Evolutionary conservation across 2,797 vertebrate species (phyloP), one percentile per base, ranked within the genome.

Genomic region (Crocidura indochinensis): DNA sequence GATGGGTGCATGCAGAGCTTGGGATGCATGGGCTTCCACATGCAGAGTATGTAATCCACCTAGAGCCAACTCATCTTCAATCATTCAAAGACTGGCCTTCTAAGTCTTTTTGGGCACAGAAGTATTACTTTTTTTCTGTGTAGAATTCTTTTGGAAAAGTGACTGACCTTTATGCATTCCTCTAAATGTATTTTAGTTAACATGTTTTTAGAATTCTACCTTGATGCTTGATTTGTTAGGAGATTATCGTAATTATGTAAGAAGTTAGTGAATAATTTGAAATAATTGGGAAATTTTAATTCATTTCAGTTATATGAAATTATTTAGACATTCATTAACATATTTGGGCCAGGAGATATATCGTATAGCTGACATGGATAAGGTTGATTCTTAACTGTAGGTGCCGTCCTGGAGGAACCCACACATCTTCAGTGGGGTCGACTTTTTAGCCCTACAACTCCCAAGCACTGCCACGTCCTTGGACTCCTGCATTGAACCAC

Each of bases 221-320:
- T 14, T 91, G 74, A n/a, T 78, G 53, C 27, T 94, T 88, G 71
- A 90, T 88, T 78, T 86, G n/a, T 86, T 83, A 62, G 56, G 15
- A 87, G 19, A 82, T 60, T 62, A 26, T 89, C 79, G 74, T 51
- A 92, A 91, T 68, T 93, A 49, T 44, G 15, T 88, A 29, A 24
- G 24, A 73, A 67, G 51, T 14, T 75, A 51, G 24, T 75, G 74
- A 56, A 90, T 24, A 38, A 8, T 53, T 73, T 88, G 38, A 85
- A 95, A 74, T 49, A 81, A 67, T 31, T 81, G 29, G 38, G 38
- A 72, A 27, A 76, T 71, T 88, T n/a, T 79, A 79, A 65, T 44
- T 47, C 47, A 19, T 75, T 79, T 72, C 67, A 92, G 20, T 75
- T 62, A 86, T 51, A 64, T 76, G 31, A 15, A 20, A 60, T 22